These are phyloP conservation scores for Sinocyclocheilus grahami DNA, from an alignment of 2,113 vertebrate species.

Conservation along the genomic window DNA sequence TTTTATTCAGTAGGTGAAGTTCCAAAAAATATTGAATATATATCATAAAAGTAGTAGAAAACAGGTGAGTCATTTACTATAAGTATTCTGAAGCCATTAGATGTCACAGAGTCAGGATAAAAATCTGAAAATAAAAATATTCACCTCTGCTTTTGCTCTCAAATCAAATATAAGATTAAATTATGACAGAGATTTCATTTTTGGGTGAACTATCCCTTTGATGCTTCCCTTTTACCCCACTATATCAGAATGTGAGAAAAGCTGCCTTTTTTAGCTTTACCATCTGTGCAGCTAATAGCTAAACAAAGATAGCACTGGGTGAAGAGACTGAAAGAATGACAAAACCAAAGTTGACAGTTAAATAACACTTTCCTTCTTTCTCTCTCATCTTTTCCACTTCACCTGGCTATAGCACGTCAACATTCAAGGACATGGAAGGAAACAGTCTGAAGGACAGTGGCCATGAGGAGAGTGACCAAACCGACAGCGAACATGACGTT, in stretches of 20 bases:
- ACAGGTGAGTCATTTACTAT: neutral
- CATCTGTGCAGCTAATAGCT: neutral
- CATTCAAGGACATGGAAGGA: conserved; percentile 98
- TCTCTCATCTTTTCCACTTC: conserved; percentile 68
- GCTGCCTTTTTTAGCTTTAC: neutral
- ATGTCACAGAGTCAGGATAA: neutral
- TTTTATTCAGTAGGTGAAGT: neutral
- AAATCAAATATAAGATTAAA: neutral
- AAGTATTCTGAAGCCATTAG: neutral
- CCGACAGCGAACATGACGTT: conserved; percentile 97
- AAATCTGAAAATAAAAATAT: neutral
- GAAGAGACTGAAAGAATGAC: conserved; percentile 54
- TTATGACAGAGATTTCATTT: neutral
- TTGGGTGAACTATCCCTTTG: neutral
- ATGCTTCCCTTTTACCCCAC: neutral
- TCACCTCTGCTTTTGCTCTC: neutral
- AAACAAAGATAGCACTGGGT: conserved; percentile 14
- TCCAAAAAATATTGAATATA: no score
- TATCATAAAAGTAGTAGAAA: neutral
- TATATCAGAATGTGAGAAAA: conserved; percentile 20
- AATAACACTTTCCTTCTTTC: conserved; percentile 69
- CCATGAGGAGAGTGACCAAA: conserved; percentile 98
- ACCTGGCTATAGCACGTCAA: conserved; percentile 89
- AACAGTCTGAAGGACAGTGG: conserved; percentile 99
- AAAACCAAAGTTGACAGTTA: conserved; percentile 67